Percentiles rank a stretch among this genome's conserved stretches.
Evolutionary conservation across 2,113 vertebrate genomes (phyloP).

Genomic region (Crotalus helleri): DNA sequence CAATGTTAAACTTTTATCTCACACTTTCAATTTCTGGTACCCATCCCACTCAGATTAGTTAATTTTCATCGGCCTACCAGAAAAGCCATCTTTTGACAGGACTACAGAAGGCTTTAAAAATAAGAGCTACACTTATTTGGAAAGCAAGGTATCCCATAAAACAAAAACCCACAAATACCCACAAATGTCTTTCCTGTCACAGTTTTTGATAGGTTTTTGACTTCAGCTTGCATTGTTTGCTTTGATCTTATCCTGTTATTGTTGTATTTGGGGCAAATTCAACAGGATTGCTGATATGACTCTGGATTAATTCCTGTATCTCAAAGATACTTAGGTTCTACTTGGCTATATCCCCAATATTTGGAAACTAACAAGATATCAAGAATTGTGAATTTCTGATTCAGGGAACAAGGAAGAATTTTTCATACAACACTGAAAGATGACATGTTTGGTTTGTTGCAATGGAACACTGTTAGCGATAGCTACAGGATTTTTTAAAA

Average conservation of each 20-base stretch:
- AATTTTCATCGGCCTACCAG: background rate
- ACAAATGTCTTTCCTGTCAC: background rate
- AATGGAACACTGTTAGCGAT: background rate
- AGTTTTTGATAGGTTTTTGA: background rate
- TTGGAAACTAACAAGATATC: background rate
- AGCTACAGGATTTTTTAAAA: background rate
- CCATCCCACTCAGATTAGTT: background rate
- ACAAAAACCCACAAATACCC: background rate
- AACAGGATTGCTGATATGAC: background rate
- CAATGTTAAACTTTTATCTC: background rate
- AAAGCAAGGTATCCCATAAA: background rate
- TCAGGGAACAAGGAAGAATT: background rate
- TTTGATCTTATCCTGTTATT: background rate
- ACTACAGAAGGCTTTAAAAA: background rate
- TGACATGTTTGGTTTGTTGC: background rate
- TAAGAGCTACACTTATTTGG: background rate
- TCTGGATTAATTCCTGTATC: background rate
- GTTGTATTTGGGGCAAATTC: background rate
- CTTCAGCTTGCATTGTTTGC: background rate
- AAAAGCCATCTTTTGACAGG: background rate
- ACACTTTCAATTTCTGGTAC: background rate
- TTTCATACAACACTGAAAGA: background rate
- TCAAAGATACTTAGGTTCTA: background rate
- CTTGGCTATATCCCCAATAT: background rate
- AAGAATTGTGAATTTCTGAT: background rate